phyloP scores from a whole-genome alignment of 2,113 vertebrate genomes.

The Ramphastos sulfuratus region DNA sequence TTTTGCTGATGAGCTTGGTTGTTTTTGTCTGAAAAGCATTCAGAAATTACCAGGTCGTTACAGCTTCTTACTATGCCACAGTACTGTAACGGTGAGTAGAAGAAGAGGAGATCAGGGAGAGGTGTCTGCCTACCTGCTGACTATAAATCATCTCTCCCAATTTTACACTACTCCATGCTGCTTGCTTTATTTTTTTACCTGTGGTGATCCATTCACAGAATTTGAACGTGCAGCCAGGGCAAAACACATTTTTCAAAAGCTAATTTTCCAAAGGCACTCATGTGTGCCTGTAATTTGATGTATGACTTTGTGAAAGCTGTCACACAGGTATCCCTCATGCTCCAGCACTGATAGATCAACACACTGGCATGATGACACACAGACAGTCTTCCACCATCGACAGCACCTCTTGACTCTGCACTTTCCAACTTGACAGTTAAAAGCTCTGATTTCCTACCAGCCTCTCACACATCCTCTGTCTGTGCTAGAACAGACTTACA shows the following conservation, averaged over 20 bases:
- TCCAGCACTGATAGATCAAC: constrained; percentile 31
- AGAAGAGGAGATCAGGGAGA: neutral
- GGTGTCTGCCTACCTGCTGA: neutral
- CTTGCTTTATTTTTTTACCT: neutral
- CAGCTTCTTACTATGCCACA: neutral
- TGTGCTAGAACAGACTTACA: neutral
- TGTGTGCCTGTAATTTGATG: neutral
- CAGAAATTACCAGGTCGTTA: neutral
- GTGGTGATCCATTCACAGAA: neutral
- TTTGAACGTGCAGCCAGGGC: neutral
- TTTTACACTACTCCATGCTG: neutral
- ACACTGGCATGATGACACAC: constrained; percentile 8
- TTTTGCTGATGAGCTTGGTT: neutral
- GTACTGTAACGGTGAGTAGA: neutral
- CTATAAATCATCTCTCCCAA: neutral
- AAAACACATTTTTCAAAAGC: constrained; percentile 9
- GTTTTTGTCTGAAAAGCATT: neutral
- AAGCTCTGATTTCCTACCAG: neutral
- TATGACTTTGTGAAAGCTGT: constrained; percentile 56
- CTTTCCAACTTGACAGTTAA: neutral
- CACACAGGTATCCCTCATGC: constrained; percentile 21
- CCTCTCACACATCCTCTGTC: neutral
- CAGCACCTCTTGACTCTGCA: constrained; percentile 39
- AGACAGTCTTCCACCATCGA: constrained; percentile 7
- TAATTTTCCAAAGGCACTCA: neutral